A percentile compares a stretch with the other conserved stretches of the same genome.
Conservation (phyloP, 1,140 invertebrate genomes). For the Palaemon carinicauda region DNA sequence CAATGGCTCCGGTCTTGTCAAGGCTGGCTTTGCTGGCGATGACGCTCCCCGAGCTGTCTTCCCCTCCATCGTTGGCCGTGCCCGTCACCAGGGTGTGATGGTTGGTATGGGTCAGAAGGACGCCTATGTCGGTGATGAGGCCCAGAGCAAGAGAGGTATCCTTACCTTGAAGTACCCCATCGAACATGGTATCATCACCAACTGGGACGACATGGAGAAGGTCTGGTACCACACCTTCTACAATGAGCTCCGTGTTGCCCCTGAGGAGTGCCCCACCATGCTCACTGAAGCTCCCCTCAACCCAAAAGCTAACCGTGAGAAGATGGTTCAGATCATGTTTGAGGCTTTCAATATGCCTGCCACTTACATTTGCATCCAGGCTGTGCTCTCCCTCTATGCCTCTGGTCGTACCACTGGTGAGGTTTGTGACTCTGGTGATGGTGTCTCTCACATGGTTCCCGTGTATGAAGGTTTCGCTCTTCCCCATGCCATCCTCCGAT, state of each 20-base stretch:
- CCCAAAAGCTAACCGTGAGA: constrained; percentile 84
- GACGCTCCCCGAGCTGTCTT: too few species aligned
- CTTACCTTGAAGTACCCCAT: constrained; percentile 92
- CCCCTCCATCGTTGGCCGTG: constrained; percentile 64
- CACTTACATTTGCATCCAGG: constrained; percentile 10
- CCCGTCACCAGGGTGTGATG: constrained; percentile 79
- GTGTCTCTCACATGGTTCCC: constrained; percentile 2
- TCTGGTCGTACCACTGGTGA: constrained; percentile 18
- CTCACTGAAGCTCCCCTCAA: constrained; percentile 92
- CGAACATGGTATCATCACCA: constrained; percentile 94
- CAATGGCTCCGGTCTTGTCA: too few species aligned
- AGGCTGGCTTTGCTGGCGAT: too few species aligned
- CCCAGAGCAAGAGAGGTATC: constrained; percentile 63
- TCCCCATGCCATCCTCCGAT: constrained; percentile 21
- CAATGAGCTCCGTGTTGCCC: constrained; percentile 92
- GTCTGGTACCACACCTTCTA: constrained; percentile 97
- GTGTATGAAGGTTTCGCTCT: constrained; percentile 18
- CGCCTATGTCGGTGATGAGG: constrained; percentile 82
- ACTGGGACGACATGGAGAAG: constrained; percentile 98
- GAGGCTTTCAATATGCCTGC: constrained; percentile 72
- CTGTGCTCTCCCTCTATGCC: constrained; percentile 13
- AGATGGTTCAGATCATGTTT: constrained; percentile 76
- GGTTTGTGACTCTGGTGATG: constrained; percentile 25
- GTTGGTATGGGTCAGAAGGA: constrained; percentile 96
- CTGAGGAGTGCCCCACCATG: constrained; percentile 91